Percentiles rank a stretch among this genome's conserved stretches.
These are phyloP conservation scores for Microctonus brassicae DNA, from an alignment of 2,888 invertebrate genomes.

Conservation along the genomic window DNA sequence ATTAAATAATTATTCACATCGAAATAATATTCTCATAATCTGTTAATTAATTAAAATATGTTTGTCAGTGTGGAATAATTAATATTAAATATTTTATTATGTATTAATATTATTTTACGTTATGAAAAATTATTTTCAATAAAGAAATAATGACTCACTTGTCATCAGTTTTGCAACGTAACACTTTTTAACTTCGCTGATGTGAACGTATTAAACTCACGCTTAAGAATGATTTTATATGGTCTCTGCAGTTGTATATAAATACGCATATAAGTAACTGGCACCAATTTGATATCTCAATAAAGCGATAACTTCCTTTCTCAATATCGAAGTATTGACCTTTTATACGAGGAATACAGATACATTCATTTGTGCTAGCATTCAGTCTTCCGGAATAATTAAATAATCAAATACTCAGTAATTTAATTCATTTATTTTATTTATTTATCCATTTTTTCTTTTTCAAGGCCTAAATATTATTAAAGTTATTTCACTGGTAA, in stretches of 20 bases:
- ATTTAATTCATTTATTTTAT: background rate
- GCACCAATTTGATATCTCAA: background rate
- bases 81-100: no score
- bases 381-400: background rate
- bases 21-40: background rate
- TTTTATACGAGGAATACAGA: conserved; percentile 8
- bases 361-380: background rate
- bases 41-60: no score
- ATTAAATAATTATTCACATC: background rate
- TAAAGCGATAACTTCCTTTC: background rate
- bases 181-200: background rate
- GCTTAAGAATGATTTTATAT: background rate
- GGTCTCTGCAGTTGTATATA: background rate
- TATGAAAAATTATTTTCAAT: background rate
- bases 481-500: no score
- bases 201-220: background rate
- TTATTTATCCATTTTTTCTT: background rate
- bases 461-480: no score
- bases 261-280: background rate
- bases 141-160: conserved; percentile 5
- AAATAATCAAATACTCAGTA: background rate
- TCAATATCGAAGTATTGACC: background rate
- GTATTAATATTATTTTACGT: background rate
- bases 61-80: no score
- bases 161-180: background rate